A percentile compares a stretch with the other conserved stretches of the same genome.
phyloP scores from a whole-genome alignment of 2,888 invertebrate species.

The Cephus spinipes region DNA sequence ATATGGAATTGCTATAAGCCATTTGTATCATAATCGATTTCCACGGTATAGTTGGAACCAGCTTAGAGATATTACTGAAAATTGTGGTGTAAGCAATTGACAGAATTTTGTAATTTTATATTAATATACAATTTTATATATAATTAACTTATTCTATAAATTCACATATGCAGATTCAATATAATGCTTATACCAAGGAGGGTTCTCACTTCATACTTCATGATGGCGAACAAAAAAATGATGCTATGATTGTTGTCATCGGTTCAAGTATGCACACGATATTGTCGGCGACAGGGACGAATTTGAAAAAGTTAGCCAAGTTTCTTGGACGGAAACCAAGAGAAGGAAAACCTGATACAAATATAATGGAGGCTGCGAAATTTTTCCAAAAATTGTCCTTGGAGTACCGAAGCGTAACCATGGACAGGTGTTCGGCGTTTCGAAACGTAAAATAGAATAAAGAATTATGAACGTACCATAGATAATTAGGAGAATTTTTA shows the following conservation, averaged over 20 bases:
- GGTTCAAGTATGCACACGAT: constrained; percentile 29
- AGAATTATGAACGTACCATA: not conserved
- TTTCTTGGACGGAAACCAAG: constrained; percentile 16
- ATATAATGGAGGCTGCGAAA: constrained; percentile 25
- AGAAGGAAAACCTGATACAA: constrained; percentile 24
- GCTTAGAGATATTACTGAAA: constrained; percentile 17
- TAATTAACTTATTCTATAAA: not conserved
- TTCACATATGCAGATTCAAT: constrained; percentile 30
- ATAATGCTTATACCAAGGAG: constrained; percentile 27
- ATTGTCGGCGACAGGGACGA: constrained; percentile 26
- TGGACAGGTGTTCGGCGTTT: constrained; percentile 4
- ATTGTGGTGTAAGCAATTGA: constrained; percentile 8
- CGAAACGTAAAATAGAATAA: not conserved
- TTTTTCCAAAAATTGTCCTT: constrained; percentile 26
- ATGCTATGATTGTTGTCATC: constrained; percentile 32
- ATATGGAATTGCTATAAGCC: constrained; percentile 31
- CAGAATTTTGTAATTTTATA: not conserved
- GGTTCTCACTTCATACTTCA: constrained; percentile 39
- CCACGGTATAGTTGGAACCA: constrained; percentile 30
- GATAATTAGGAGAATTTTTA: not conserved
- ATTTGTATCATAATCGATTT: constrained; percentile 34
- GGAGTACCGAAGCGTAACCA: constrained; percentile 23
- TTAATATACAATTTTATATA: not conserved
- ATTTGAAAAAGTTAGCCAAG: constrained; percentile 28
- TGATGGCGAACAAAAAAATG: constrained; percentile 29